Percentiles rank a stretch among this genome's conserved stretches.
Evolutionary conservation across 2,888 invertebrate genomes (phyloP).

Genomic region (Trileptium ribeirensis): DNA sequence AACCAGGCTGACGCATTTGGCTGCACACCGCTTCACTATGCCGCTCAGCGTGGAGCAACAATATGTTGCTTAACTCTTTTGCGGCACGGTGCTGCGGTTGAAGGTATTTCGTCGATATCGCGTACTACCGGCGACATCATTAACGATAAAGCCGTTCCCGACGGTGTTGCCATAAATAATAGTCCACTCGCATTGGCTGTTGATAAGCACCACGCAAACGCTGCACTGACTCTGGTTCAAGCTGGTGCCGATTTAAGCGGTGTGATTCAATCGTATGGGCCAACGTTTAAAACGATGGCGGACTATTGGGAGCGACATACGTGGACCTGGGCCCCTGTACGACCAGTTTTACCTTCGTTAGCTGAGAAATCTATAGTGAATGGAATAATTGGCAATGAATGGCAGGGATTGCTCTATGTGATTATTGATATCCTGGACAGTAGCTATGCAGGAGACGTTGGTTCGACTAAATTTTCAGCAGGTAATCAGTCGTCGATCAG

Average conservation of each 20-base stretch:
- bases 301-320: not conserved
- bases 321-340: not conserved
- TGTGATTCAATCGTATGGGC: not conserved
- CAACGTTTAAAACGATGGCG: not conserved
- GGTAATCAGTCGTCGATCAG: not conserved
- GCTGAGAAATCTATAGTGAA: slow-evolving; percentile 19
- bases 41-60: slow-evolving; percentile 56
- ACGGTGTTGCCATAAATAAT: no score
- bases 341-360: not conserved
- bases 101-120: slow-evolving; percentile 36
- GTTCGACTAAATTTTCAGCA: not conserved
- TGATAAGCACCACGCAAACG: slow-evolving; percentile 53
- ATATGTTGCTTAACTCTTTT: slow-evolving; percentile 55
- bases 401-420: slow-evolving; percentile 56
- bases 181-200: slow-evolving; percentile 56
- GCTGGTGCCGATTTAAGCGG: slow-evolving; percentile 19
- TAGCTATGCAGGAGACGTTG: slow-evolving; percentile 29
- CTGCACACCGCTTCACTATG: slow-evolving; percentile 53
- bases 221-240: slow-evolving; percentile 41
- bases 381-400: slow-evolving; percentile 52
- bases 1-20: slow-evolving; percentile 47
- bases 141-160: slow-evolving; percentile 22
- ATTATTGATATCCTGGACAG: slow-evolving; percentile 53
- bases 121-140: slow-evolving; percentile 38
- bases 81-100: slow-evolving; percentile 47